Percentiles rank a stretch among this genome's conserved stretches.
Evolutionary conservation across 2,888 invertebrate species (phyloP).

Genomic region (Anorthoa munda): DNA sequence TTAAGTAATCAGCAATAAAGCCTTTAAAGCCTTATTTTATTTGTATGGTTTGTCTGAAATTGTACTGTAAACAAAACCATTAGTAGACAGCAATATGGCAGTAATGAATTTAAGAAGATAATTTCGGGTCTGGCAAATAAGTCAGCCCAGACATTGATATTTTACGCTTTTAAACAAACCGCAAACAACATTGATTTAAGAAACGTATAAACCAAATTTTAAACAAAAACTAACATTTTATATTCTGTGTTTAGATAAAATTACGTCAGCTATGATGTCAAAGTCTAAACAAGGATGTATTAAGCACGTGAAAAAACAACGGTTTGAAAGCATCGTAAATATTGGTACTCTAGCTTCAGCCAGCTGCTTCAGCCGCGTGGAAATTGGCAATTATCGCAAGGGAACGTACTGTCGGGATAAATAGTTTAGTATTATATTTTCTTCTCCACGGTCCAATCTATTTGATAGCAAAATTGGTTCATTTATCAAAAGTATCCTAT

Average conservation of each 20-base stretch:
- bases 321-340: background rate
- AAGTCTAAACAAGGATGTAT: constrained; percentile 43
- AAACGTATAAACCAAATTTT: constrained; percentile 1
- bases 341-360: background rate
- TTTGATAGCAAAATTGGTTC: too few relatives aligned
- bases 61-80: background rate
- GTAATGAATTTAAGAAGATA: background rate
- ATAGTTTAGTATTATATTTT: too few relatives aligned
- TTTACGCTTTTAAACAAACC: constrained; percentile 15
- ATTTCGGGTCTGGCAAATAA: background rate
- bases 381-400: background rate
- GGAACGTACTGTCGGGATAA: background rate
- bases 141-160: background rate
- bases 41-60: background rate
- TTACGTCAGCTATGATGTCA: constrained; percentile 49
- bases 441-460: too few relatives aligned
- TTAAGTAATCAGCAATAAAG: too few relatives aligned
- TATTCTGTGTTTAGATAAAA: constrained; percentile 21
- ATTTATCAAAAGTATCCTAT: too few relatives aligned
- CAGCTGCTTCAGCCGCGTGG: background rate
- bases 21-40: too few relatives aligned
- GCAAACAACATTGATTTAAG: constrained; percentile 23
- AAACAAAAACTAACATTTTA: constrained; percentile 16
- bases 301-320: constrained; percentile 35
- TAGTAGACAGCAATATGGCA: background rate